Evolutionary conservation across 2,113 vertebrate species (phyloP).

Genomic region (Nansenia antarctica): DNA sequence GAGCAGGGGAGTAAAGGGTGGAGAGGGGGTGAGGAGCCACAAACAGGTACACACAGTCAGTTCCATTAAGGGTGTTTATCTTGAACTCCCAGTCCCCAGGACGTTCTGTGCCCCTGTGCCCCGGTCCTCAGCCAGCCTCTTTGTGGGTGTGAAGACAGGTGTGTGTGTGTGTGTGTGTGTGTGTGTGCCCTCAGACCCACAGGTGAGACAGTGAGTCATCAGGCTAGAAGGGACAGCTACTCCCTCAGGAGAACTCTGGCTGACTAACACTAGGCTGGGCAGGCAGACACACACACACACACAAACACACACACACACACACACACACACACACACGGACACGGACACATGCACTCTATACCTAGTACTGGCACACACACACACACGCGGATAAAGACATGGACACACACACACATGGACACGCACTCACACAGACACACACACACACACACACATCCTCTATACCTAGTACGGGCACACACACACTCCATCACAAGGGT

Average conservation of each 20-base stretch:
- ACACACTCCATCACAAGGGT: too few relatives aligned
- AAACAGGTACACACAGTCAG: slow-evolving; percentile 9
- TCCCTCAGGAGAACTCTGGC: neutral
- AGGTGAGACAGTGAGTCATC: neutral
- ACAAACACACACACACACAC: neutral
- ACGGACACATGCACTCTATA: too few relatives aligned
- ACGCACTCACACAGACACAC: too few relatives aligned
- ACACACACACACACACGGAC: neutral
- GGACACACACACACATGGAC: too few relatives aligned
- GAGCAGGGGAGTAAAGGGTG: too few relatives aligned
- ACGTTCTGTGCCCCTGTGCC: neutral
- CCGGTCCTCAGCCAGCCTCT: too few relatives aligned
- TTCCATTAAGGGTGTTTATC: slow-evolving; percentile 44
- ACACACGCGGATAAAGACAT: too few relatives aligned
- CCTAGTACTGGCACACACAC: too few relatives aligned
- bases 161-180: neutral
- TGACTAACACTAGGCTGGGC: neutral
- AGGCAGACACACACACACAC: neutral
- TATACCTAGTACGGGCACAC: too few relatives aligned
- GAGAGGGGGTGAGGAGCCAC: neutral
- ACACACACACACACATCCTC: too few relatives aligned
- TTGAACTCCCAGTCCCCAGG: slow-evolving; percentile 3
- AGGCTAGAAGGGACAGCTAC: neutral
- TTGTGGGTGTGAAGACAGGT: neutral
- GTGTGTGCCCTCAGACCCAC: neutral